Evolutionary conservation across 1,140 invertebrate species (phyloP), one percentile per base, ranked within the genome.

Genomic region (Stegodyphus mimosarum): DNA sequence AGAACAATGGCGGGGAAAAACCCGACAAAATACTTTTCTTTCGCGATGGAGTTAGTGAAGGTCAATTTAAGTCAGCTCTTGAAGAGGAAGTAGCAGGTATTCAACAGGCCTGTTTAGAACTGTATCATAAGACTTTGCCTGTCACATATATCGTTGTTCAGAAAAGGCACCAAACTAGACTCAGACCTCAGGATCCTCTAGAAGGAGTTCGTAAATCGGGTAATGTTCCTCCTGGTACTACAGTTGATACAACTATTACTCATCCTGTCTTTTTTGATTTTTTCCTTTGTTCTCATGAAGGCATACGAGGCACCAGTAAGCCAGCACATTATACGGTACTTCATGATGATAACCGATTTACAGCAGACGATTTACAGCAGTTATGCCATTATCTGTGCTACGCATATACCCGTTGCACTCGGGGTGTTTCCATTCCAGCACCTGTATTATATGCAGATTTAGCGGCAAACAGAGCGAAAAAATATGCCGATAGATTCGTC

Each of bases 201-300:
- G 86, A 89, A 80, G 87, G 83, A 15, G 81, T 88, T 50, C 90
- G 90, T 10, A 87, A 86, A 77, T 80, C 73, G 48, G 88, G 89
- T 6, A 97, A 97, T 89, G 95, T 98, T 0, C 93, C 93, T 52
- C 94, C 96, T 2, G 97, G 97, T 7, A 97, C 96, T 0, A 91
- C 95, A 6, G 95, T 98, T 0, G 96, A 98, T 89, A 94, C 91
- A 0, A 89, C 92, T 2, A 97, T 98, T 15, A 95, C 94, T 0
- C 95, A 96, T 91, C 94, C 95, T 0, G 93, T 92, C 1, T 93
- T 96, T 87, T 92, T 95, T 79, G 96, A 98, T 90, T 98, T 97
- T 90, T 98, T 95, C 90, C 91, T 98, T 86, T 94, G 95, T 79
- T 93, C 92, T 79, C 93, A 94, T 72, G 66, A 70, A 64, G 94